Evolutionary conservation across 1,140 invertebrate species (phyloP).

Genomic region (Lamellibrachia luymesi): DNA sequence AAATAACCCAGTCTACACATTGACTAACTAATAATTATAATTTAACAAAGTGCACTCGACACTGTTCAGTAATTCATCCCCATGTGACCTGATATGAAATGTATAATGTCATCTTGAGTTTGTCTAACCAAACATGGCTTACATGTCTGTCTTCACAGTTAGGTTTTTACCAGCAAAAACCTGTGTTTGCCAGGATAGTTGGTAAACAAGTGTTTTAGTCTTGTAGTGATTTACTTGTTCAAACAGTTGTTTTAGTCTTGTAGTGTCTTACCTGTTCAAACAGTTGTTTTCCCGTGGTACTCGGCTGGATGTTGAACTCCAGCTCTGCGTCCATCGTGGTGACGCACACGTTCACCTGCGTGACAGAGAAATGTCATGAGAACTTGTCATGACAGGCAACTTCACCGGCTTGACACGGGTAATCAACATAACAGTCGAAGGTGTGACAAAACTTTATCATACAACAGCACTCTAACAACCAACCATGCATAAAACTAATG

Average conservation of each 20-base stretch:
- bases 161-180: not conserved
- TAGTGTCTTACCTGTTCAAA: constrained; percentile 81
- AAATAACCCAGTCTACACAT: not conserved
- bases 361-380: constrained; percentile 11
- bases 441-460: too few species aligned
- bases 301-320: constrained; percentile 99
- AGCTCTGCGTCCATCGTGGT: constrained; percentile 99
- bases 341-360: constrained; percentile 84
- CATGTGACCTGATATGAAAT: too few species aligned
- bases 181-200: not conserved
- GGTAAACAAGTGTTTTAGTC: not conserved
- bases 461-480: too few species aligned
- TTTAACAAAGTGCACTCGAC: not conserved
- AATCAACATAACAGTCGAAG: too few species aligned
- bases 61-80: not conserved
- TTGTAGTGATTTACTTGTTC: constrained; percentile 71
- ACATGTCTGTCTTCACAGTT: not conserved
- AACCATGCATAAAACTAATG: too few species aligned
- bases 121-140: not conserved
- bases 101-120: too few species aligned
- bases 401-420: too few species aligned
- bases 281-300: constrained; percentile 98
- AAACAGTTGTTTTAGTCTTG: constrained; percentile 90
- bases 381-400: not conserved
- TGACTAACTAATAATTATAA: not conserved